These are phyloP conservation scores for Pygocentrus nattereri DNA, from an alignment of 2,797 vertebrate species.

Conservation along the genomic window DNA sequence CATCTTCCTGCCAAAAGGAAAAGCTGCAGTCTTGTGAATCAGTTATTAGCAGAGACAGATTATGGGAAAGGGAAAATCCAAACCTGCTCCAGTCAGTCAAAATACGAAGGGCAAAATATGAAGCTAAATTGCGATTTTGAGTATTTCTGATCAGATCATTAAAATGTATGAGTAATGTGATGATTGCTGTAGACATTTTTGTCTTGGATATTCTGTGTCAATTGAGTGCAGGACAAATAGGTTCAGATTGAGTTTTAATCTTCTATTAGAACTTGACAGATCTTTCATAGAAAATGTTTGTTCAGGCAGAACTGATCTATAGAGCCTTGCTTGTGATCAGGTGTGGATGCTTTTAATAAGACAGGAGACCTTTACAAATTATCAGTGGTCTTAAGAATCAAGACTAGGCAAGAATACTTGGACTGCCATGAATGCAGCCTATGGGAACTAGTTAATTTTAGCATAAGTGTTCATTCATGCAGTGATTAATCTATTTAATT, in stretches of 20 bases:
- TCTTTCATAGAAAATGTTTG: no score
- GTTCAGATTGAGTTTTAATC: neutral
- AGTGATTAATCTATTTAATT: neutral
- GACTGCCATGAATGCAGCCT: no score
- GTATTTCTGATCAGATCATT: neutral
- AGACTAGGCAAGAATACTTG: neutral
- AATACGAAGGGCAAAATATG: neutral
- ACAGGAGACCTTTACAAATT: conserved; percentile 16
- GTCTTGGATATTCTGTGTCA: neutral
- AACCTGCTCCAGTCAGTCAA: conserved; percentile 6
- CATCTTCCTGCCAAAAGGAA: neutral
- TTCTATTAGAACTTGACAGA: no score
- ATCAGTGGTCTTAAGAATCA: conserved; percentile 12
- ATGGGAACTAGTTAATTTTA: neutral
- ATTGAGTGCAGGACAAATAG: neutral
- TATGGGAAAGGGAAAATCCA: neutral
- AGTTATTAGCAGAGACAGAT: conserved; percentile 1
- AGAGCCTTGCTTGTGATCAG: no score
- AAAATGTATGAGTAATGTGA: neutral
- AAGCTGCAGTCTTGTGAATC: neutral
- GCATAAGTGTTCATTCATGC: neutral
- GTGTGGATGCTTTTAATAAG: no score
- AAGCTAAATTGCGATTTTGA: neutral
- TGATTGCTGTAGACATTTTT: neutral
- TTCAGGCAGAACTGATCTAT: neutral